A percentile compares a stretch with the other conserved stretches of the same genome.
Evolutionary conservation across 2,113 vertebrate genomes (phyloP).

Genomic region (Hiodon alosoides): DNA sequence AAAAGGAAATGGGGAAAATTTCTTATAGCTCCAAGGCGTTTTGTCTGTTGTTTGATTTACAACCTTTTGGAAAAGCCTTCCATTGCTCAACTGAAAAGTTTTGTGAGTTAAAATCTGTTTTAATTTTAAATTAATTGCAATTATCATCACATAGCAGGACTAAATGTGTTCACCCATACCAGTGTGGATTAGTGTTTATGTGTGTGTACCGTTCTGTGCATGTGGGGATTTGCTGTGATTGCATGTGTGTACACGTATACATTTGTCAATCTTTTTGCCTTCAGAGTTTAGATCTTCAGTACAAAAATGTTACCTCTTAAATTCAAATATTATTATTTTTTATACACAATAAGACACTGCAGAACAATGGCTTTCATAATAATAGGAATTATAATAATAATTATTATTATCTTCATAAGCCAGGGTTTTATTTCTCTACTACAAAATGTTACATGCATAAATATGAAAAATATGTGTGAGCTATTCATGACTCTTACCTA

Average conservation of each 20-base stretch:
- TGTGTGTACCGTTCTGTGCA: background rate
- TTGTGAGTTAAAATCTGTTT: background rate
- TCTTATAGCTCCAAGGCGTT: slow-evolving; percentile 54
- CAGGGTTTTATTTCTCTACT: slow-evolving; percentile 10
- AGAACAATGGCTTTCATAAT: no score
- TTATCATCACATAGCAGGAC: background rate
- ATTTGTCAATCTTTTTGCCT: background rate
- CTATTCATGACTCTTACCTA: background rate
- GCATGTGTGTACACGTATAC: background rate
- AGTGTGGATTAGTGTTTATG: background rate
- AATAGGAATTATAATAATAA: background rate
- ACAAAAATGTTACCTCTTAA: no score
- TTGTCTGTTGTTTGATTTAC: slow-evolving; percentile 60
- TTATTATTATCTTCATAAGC: slow-evolving; percentile 31
- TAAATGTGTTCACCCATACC: no score
- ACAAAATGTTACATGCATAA: slow-evolving; percentile 11
- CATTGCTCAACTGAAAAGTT: slow-evolving; percentile 35
- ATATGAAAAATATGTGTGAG: slow-evolving; percentile 2
- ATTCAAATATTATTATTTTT: no score
- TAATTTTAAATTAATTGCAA: background rate
- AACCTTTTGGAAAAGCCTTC: slow-evolving; percentile 52
- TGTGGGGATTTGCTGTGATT: no score
- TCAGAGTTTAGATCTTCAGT: no score
- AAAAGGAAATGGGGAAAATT: slow-evolving; percentile 49
- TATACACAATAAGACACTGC: no score